Conservation (phyloP, 2,888 invertebrate genomes). For the Caenorhabditis sinica region DNA sequence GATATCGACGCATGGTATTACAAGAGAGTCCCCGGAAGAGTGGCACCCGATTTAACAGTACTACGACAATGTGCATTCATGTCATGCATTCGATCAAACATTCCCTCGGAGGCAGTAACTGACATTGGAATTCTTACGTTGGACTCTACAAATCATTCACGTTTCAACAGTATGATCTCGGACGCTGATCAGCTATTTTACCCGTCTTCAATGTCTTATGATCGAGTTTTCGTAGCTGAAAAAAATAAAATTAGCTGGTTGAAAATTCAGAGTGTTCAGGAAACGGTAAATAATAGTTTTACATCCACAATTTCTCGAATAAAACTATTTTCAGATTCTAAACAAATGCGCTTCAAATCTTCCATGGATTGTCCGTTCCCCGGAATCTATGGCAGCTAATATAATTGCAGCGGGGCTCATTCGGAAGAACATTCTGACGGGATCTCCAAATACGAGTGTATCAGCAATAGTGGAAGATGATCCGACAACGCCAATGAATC, state of each 20-base stretch:
- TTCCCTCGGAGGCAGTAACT: conserved; percentile 1
- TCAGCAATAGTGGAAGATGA: neutral
- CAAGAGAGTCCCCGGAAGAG: conserved; percentile 51
- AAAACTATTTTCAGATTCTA: conserved; percentile 42
- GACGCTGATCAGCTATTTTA: conserved; percentile 66
- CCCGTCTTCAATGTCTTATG: conserved; percentile 49
- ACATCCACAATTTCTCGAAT: neutral
- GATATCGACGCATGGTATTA: conserved; percentile 66
- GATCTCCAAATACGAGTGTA: conserved; percentile 53
- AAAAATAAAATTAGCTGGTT: conserved; percentile 3
- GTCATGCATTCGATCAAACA: conserved; percentile 49
- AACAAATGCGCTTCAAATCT: conserved; percentile 40
- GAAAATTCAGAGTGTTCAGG: conserved; percentile 53
- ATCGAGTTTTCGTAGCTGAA: conserved; percentile 47
- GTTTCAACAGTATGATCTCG: conserved; percentile 46
- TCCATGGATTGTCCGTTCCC: conserved; percentile 9
- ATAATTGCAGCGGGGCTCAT: conserved; percentile 51
- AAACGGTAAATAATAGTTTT: conserved; percentile 24
- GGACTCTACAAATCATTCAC: conserved; percentile 12
- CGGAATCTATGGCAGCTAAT: conserved; percentile 8
- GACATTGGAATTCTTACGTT: conserved; percentile 50
- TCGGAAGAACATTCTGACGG: conserved; percentile 34
- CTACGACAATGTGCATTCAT: conserved; percentile 55
- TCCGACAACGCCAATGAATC: neutral
- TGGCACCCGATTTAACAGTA: conserved; percentile 25